Conservation (phyloP, 1,140 invertebrate genomes). For the Lethrus apterus region DNA sequence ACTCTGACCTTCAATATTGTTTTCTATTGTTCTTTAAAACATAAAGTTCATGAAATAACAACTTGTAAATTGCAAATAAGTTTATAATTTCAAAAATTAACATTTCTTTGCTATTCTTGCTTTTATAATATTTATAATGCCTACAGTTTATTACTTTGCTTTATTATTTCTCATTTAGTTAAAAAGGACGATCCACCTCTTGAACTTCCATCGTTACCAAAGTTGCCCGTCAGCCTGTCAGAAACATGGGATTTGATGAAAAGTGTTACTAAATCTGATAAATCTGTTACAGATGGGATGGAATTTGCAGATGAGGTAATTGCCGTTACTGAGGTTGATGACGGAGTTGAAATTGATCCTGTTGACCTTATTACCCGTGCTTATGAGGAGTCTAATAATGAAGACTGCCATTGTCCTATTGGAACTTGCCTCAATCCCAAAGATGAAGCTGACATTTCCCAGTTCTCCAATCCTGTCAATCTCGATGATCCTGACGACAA, state of each 20-base stretch:
- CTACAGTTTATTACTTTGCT: no score
- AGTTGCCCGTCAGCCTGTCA: conserved; percentile 30
- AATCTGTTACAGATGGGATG: conserved; percentile 26
- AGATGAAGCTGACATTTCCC: no score
- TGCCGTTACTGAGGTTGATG: not conserved
- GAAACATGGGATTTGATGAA: conserved; percentile 30
- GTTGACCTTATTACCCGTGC: not conserved
- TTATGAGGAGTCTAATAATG: not conserved
- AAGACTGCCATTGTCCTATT: conserved; percentile 14
- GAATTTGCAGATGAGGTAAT: not conserved
- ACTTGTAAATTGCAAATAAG: conserved; percentile 3
- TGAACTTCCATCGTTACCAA: conserved; percentile 35
- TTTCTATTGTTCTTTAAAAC: no score
- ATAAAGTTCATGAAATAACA: no score
- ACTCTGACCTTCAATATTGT: no score
- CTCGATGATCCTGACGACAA: no score
- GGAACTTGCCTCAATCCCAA: conserved; percentile 8
- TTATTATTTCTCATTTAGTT: no score
- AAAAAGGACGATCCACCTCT: conserved; percentile 39
- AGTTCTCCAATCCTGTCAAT: no score
- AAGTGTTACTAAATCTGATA: conserved; percentile 17
- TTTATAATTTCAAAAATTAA: no score
- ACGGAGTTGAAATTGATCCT: conserved; percentile 14
- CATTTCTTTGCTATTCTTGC: no score
- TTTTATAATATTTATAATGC: no score